Evolutionary conservation across 1,140 invertebrate genomes (phyloP).

Genomic region (Aphidius ervi): DNA sequence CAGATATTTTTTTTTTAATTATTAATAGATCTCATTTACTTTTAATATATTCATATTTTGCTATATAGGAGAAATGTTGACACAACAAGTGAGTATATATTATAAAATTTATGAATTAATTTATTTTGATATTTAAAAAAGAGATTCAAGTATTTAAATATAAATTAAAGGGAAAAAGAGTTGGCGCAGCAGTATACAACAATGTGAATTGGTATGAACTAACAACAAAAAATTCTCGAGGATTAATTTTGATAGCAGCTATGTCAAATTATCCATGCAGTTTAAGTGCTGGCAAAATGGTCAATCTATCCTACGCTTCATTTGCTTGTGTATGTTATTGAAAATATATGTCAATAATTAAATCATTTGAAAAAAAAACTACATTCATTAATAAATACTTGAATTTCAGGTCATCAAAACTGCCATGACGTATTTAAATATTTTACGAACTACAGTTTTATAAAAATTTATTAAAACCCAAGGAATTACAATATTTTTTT

Average conservation of each 20-base stretch:
- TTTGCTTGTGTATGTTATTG: constrained; percentile 34
- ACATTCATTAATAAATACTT: constrained; percentile 1
- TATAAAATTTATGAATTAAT: too few relatives aligned
- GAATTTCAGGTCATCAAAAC: constrained; percentile 17
- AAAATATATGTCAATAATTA: background rate
- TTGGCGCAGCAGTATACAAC: constrained; percentile 27
- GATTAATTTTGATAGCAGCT: constrained; percentile 28
- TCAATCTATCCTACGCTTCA: constrained; percentile 32
- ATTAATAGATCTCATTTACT: constrained; percentile 23
- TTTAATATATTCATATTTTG: constrained; percentile 30
- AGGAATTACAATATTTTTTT: too few relatives aligned
- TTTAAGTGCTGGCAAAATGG: constrained; percentile 37
- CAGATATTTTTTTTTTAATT: too few relatives aligned
- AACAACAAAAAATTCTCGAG: constrained; percentile 25
- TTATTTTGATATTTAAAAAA: too few relatives aligned
- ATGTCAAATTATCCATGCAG: constrained; percentile 29
- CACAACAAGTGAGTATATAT: constrained; percentile 6
- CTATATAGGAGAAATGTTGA: constrained; percentile 15
- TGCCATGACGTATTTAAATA: constrained; percentile 21
- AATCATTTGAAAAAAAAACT: constrained; percentile 2
- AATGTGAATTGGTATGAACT: constrained; percentile 34
- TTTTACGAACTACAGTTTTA: constrained; percentile 18
- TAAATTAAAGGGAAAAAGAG: constrained; percentile 19
- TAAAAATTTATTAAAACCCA: background rate
- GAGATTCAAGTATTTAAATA: too few relatives aligned